Conservation (phyloP, 2,113 vertebrate genomes). For the Trochalopteron elliotii region DNA sequence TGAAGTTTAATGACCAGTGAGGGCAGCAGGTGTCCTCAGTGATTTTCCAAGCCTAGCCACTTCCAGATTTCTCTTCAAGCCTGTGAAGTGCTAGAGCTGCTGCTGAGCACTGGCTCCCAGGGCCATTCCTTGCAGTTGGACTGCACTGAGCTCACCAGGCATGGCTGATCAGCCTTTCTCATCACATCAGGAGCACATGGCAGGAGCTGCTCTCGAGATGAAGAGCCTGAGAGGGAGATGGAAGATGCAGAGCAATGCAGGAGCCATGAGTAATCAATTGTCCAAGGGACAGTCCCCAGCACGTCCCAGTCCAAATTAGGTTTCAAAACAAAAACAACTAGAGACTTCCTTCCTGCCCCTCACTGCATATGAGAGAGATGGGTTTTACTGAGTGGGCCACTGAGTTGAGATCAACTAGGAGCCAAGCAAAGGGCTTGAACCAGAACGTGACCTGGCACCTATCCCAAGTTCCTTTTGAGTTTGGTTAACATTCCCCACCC, state of each 20-base stretch:
- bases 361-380: neutral
- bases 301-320: rapidly evolving
- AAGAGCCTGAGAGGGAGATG: neutral
- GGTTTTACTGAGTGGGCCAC: neutral
- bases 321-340: neutral
- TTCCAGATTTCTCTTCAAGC: neutral
- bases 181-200: neutral
- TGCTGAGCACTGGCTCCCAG: neutral
- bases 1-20: neutral
- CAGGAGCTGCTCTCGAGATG: neutral
- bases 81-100: neutral
- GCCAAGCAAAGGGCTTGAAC: constrained; percentile 44
- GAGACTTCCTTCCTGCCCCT: neutral
- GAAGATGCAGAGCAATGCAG: constrained; percentile 5
- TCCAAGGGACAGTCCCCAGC: neutral
- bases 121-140: neutral
- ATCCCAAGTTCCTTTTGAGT: constrained; percentile 53
- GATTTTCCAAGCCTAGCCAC: neutral
- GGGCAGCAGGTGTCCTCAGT: neutral
- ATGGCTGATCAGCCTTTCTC: neutral
- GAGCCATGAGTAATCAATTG: neutral
- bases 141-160: neutral
- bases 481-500: constrained; percentile 61
- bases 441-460: constrained; percentile 26
- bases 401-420: neutral